These are phyloP conservation scores for Trachelus iudaicus DNA, from an alignment of 2,888 invertebrate species.

Conservation along the genomic window DNA sequence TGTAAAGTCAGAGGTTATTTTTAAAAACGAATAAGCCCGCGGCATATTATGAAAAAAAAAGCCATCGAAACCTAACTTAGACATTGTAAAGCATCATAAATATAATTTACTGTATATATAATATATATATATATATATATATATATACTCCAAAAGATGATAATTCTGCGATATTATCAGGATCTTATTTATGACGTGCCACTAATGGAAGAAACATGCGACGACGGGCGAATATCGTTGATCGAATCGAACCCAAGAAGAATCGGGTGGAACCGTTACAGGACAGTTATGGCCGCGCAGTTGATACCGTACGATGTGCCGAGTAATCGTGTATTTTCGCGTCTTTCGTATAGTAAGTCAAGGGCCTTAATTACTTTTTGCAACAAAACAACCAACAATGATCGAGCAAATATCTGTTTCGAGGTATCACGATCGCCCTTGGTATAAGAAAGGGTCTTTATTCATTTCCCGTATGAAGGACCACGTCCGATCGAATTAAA, in stretches of 20 bases:
- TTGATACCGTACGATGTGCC: neutral
- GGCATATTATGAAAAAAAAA: neutral
- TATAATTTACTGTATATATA: neutral
- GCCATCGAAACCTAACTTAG: neutral
- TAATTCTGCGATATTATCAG: conserved; percentile 40
- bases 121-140: neutral
- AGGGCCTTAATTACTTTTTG: neutral
- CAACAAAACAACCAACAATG: neutral
- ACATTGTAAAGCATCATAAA: neutral
- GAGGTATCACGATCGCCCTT: neutral
- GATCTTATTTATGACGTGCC: conserved; percentile 51
- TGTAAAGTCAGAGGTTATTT: neutral
- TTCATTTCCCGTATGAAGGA: neutral
- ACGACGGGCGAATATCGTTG: conserved; percentile 49
- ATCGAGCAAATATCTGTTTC: neutral
- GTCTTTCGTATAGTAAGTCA: neutral
- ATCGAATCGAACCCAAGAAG: conserved; percentile 11
- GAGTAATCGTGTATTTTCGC: neutral
- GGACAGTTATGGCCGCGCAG: neutral
- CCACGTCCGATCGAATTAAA: neutral
- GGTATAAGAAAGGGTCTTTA: neutral
- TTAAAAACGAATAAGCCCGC: neutral
- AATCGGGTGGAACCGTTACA: conserved; percentile 2
- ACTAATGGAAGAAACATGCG: conserved; percentile 55
- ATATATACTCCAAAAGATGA: conserved; percentile 20